These are phyloP conservation scores for Perca fluviatilis DNA, from an alignment of 2,113 vertebrate species.

Conservation along the genomic window DNA sequence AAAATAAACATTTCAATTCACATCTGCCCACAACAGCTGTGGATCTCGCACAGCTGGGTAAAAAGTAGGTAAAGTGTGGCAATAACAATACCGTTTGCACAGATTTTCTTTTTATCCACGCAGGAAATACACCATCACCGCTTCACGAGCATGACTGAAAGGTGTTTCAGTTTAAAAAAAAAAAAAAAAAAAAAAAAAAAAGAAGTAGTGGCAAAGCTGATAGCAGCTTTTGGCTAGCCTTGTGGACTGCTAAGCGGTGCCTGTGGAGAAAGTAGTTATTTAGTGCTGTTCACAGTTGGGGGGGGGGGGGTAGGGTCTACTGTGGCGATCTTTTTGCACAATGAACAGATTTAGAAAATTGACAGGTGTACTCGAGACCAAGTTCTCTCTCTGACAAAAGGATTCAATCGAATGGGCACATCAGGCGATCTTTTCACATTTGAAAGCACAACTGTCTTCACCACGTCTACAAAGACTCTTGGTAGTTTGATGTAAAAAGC, in stretches of 20 bases:
- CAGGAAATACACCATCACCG: slow-evolving; percentile 55
- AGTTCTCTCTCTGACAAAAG: slow-evolving; percentile 59
- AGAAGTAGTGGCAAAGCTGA: slow-evolving; percentile 65
- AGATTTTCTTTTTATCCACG: slow-evolving; percentile 57
- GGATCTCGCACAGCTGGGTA: slow-evolving; percentile 45
- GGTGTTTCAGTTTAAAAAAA: neutral
- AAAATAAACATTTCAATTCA: slow-evolving; percentile 69
- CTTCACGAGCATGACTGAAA: slow-evolving; percentile 45
- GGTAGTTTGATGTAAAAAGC: slow-evolving; percentile 81
- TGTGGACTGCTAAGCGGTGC: slow-evolving; percentile 65
- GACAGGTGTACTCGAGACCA: slow-evolving; percentile 53
- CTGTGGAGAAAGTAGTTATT: slow-evolving; percentile 69
- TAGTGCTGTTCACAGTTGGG: slow-evolving; percentile 80
- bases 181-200: slow-evolving; percentile 1
- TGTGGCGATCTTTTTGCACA: slow-evolving; percentile 65
- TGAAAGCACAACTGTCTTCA: slow-evolving; percentile 71
- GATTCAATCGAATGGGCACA: slow-evolving; percentile 64
- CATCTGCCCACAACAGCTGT: slow-evolving; percentile 60
- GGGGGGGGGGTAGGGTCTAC: slow-evolving; percentile 54
- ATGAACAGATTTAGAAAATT: slow-evolving; percentile 59
- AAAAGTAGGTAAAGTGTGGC: slow-evolving; percentile 51
- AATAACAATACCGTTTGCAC: slow-evolving; percentile 56
- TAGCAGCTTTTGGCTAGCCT: slow-evolving; percentile 68
- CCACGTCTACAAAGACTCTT: slow-evolving; percentile 72
- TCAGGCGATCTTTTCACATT: slow-evolving; percentile 79